Conservation (phyloP, 2,113 vertebrate genomes). For the Alouatta palliata region DNA sequence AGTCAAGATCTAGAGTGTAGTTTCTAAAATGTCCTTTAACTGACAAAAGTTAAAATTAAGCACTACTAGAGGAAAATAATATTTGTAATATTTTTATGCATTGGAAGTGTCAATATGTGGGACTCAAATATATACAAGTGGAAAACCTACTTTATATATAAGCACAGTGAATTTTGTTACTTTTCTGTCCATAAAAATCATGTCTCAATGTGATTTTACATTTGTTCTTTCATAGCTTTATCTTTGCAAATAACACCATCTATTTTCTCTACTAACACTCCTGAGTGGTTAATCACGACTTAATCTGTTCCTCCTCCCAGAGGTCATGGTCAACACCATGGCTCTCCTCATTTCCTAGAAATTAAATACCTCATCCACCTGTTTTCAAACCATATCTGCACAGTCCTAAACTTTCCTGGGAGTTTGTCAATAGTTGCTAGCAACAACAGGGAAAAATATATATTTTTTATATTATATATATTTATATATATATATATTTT, state of each 20-base stretch:
- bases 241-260: not conserved
- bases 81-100: not conserved
- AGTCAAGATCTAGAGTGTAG: conserved; percentile 43
- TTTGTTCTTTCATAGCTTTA: not conserved
- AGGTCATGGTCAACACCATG: not conserved
- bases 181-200: not conserved
- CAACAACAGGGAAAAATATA: too few species aligned
- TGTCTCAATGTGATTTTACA: not conserved
- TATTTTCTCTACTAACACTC: not conserved
- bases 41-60: not conserved
- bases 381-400: not conserved
- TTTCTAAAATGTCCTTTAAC: conserved; percentile 4
- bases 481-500: too few species aligned
- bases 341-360: not conserved
- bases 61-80: not conserved
- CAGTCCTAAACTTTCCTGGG: not conserved
- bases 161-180: not conserved
- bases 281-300: not conserved
- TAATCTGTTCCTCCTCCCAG: not conserved
- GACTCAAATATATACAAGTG: not conserved
- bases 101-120: not conserved
- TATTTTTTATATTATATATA: too few species aligned
- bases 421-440: not conserved
- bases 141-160: not conserved
- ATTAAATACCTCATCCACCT: not conserved